Base-by-base conservation (phyloP, 2,888 invertebrate species). In the Drosophila testacea region DNA sequence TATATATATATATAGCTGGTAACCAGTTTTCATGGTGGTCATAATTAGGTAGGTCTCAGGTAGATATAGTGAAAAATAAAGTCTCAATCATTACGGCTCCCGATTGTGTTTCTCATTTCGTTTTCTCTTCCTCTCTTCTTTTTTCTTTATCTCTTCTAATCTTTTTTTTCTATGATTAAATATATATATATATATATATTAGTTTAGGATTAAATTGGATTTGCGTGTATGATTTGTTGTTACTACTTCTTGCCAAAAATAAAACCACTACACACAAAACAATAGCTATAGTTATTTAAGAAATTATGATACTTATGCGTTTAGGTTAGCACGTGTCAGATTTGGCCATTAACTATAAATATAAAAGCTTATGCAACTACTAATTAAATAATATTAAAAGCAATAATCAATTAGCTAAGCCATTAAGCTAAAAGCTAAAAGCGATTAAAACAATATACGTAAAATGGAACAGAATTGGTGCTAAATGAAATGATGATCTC, bases 11-110 rank as follows among this genome's bases (percentile, higher is more conserved):
- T 10, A 34, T 11, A 50, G 50, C 7, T 36, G 36, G 30, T 16
- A 39, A 28, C 64, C 66, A 39, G 27, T 44, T 34, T 34, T 39
- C 34, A 38, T 46, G 65, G 44, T 63, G 68, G 50, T 60, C 51
- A 60, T 30, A 30, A 22, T 51, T 9, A 52, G 41, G 47, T 52
- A 69, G 36, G 34, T 54, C 34, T 39, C 54, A 41, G 64, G 64
- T 64, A 50, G 52, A 60, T 51, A 51, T 27, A 39, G 32, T 50
- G 30, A 28, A 47, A 30, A 27, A n/a, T 9, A 30, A 28, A 30
- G 39, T 47, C 13, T 47, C 1, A 9, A 30, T 47, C 5, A 4
- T 47, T 13, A 13, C 47, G 13, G 9, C 30, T 47, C 13, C 47
- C 13, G 47, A 47, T 30, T 30, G 4, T 9, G 2, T 30, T 30